phyloP scores from a whole-genome alignment of 2,113 vertebrate species.

The Erpornis zantholeuca region DNA sequence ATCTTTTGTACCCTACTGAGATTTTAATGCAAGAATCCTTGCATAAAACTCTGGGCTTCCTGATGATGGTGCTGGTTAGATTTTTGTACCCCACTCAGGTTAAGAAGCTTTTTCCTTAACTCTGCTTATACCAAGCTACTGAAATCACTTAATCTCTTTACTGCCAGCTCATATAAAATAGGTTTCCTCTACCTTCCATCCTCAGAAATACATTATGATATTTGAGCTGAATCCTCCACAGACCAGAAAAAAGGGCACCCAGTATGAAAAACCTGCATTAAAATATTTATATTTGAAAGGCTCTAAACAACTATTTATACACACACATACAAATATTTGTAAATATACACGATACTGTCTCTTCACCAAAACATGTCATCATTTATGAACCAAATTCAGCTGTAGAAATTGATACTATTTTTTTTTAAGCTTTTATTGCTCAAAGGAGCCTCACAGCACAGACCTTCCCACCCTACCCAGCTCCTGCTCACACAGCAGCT shows the following conservation, averaged over 20 bases:
- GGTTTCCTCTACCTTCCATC: background rate
- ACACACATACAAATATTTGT: background rate
- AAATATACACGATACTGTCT: background rate
- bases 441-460: background rate
- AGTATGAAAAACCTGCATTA: background rate
- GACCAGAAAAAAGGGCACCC: background rate
- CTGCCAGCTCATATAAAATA: background rate
- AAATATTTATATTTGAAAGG: background rate
- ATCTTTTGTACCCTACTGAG: background rate
- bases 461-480: no score
- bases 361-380: background rate
- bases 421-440: background rate
- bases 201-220: background rate
- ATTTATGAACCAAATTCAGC: background rate
- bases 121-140: background rate
- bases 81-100: background rate
- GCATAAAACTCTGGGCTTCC: background rate
- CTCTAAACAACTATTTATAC: background rate
- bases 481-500: no score
- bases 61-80: background rate
- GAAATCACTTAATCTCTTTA: background rate
- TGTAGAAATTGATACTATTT: background rate
- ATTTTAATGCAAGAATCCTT: background rate
- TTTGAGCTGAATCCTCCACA: background rate
- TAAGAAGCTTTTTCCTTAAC: background rate